Evolutionary conservation across 2,113 vertebrate species (phyloP).

Genomic region (Tor tambroides): DNA sequence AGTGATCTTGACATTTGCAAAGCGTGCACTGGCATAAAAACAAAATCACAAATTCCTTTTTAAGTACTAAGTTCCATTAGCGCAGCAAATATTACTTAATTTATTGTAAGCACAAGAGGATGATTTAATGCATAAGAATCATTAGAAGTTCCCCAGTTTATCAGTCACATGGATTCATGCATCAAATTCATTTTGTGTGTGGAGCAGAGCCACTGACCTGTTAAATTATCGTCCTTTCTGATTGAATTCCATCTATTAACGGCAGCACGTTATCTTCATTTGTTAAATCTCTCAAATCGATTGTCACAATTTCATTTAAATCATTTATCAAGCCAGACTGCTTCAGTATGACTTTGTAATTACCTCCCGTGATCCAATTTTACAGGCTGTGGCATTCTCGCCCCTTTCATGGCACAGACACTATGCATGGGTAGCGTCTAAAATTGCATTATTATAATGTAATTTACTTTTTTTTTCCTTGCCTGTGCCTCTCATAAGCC

Average conservation of each 20-base stretch:
- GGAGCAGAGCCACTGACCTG: conserved; percentile 6
- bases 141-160: not conserved
- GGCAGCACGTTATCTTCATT: conserved; percentile 14
- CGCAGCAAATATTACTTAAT: not conserved
- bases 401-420: not conserved
- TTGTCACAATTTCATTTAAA: conserved; percentile 7
- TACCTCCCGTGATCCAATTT: conserved; percentile 38
- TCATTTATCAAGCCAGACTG: conserved; percentile 36
- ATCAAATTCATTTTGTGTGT: not conserved
- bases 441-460: conserved; percentile 5
- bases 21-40: not conserved
- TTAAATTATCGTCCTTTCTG: not conserved
- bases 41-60: not conserved
- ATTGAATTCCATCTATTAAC: conserved; percentile 11
- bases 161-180: not conserved
- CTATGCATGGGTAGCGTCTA: not conserved
- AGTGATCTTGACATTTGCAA: not conserved
- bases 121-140: not conserved
- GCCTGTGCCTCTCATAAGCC: not conserved
- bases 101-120: not conserved
- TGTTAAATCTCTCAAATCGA: conserved; percentile 17
- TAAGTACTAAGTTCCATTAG: not conserved
- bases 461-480: not conserved
- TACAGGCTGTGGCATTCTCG: conserved; percentile 29
- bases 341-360: conserved; percentile 47